phyloP scores from a whole-genome alignment of 2,888 invertebrate species.

The Drosophila phalerata region DNA sequence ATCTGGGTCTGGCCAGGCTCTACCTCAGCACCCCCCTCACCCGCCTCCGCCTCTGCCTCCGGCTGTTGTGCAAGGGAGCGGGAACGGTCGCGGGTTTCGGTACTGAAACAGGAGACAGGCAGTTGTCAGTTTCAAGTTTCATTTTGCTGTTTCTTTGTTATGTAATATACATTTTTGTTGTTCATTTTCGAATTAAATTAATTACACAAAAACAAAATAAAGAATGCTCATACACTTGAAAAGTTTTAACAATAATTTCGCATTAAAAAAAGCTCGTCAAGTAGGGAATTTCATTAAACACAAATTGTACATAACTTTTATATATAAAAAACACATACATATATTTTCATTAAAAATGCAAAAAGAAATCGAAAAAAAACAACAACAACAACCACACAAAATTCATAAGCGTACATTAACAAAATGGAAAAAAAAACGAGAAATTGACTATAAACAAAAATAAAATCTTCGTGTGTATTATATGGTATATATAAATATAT shows the following conservation, averaged over 20 bases:
- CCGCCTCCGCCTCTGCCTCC: conserved; percentile 1
- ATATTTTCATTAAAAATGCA: conserved; percentile 78
- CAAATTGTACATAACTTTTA: conserved; percentile 78
- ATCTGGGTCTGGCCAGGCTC: conserved; percentile 38
- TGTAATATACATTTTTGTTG: conserved; percentile 65
- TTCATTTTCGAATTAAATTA: conserved; percentile 57
- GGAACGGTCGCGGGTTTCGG: conserved; percentile 13
- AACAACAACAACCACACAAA: conserved; percentile 46
- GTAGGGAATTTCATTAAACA: conserved; percentile 78
- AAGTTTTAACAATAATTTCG: conserved; percentile 82
- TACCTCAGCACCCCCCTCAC: neutral
- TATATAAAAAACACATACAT: conserved; percentile 58
- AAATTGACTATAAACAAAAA: conserved; percentile 62
- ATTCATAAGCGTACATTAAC: conserved; percentile 52
- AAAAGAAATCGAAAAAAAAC: conserved; percentile 38
- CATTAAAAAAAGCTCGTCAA: conserved; percentile 70
- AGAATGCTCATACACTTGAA: conserved; percentile 84
- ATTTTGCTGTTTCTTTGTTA: conserved; percentile 58
- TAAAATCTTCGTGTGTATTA: conserved; percentile 72
- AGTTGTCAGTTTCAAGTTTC: conserved; percentile 48
- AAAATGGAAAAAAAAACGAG: conserved; percentile 48
- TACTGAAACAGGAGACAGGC: conserved; percentile 39
- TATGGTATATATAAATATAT: conserved; percentile 52
- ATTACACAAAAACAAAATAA: conserved; percentile 33
- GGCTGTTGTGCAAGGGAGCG: conserved; percentile 10